These are phyloP conservation scores for Brachionus angularis DNA, from an alignment of 1,140 invertebrate genomes.

Conservation along the genomic window DNA sequence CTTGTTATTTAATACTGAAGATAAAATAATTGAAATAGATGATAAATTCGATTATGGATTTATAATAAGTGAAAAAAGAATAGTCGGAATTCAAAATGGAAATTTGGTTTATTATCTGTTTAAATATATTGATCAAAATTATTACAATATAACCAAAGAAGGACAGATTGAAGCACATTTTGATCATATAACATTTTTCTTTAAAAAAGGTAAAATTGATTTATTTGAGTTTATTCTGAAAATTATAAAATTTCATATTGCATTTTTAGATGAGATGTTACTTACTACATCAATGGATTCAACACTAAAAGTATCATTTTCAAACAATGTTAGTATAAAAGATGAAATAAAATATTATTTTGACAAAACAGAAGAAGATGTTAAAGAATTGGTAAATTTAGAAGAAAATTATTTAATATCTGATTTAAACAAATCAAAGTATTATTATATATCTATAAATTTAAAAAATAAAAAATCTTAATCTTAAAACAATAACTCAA, in stretches of 20 bases:
- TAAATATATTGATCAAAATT: background rate
- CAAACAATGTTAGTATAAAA: background rate
- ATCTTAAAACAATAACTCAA: background rate
- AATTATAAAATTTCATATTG: too few relatives aligned
- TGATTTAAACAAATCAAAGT: background rate
- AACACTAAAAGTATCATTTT: background rate
- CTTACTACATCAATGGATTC: conserved; percentile 2
- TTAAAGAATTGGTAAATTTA: background rate
- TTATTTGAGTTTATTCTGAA: too few relatives aligned
- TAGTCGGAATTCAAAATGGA: background rate
- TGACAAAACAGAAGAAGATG: background rate
- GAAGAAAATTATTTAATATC: conserved; percentile 10
- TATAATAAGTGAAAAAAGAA: background rate
- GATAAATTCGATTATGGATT: background rate
- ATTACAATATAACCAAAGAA: background rate
- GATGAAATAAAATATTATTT: background rate
- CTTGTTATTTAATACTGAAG: background rate
- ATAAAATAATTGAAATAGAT: background rate
- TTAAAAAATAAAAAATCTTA: background rate
- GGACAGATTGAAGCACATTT: background rate
- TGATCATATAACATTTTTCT: background rate
- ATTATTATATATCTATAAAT: background rate
- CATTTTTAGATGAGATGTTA: background rate
- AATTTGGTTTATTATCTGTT: background rate
- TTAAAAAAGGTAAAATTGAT: too few relatives aligned